These are phyloP conservation scores for Pantala flavescens DNA, from an alignment of 1,140 invertebrate species.

Conservation along the genomic window DNA sequence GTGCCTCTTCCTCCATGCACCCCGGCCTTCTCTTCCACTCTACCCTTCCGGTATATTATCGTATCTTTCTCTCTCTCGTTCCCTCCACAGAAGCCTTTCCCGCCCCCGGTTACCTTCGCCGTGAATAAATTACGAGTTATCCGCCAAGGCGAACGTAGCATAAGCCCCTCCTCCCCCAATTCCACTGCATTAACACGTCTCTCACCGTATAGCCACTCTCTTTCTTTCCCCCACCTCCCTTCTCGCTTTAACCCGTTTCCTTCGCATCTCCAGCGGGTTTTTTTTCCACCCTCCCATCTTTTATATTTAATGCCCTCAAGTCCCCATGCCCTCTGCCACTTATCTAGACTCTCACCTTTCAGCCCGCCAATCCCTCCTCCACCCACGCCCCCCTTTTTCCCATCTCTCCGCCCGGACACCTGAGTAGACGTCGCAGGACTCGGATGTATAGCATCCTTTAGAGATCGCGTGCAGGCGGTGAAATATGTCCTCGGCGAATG, in stretches of 20 bases:
- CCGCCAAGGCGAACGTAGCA: neutral
- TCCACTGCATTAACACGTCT: constrained; percentile 8
- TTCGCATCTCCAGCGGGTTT: neutral
- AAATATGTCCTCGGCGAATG: neutral
- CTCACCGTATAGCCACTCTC: neutral
- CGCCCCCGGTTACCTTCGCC: neutral
- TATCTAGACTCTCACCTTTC: neutral
- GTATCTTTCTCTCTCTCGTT: neutral
- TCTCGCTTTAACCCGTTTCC: neutral
- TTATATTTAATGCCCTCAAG: neutral
- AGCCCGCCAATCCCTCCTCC: neutral
- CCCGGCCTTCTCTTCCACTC: neutral
- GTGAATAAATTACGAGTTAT: constrained; percentile 3
- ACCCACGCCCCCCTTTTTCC: neutral
- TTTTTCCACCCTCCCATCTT: neutral
- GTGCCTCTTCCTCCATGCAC: neutral
- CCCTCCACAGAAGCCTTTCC: neutral
- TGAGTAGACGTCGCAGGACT: neutral
- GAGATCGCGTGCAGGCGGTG: neutral
- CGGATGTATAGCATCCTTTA: neutral
- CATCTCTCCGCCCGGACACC: neutral
- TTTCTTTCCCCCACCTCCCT: neutral
- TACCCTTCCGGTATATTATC: neutral
- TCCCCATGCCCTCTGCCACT: neutral
- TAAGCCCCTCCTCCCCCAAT: neutral